Evolutionary conservation across 1,140 invertebrate species (phyloP).

Genomic region (Drosophila bifasciata): DNA sequence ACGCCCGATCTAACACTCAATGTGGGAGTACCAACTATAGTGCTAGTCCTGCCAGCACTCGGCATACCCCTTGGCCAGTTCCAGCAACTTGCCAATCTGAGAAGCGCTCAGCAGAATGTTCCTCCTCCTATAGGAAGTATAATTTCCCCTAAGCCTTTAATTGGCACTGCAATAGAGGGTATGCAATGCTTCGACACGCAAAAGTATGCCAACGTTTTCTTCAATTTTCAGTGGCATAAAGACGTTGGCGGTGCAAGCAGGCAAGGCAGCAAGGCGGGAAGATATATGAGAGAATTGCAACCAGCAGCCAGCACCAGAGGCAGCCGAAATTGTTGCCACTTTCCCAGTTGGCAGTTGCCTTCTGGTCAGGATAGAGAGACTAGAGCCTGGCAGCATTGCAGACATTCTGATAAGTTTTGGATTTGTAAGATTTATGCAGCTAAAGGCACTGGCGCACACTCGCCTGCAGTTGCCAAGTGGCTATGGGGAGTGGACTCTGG

Average conservation of each 20-base stretch:
- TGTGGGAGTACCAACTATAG: constrained; percentile 3
- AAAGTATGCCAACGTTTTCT: constrained; percentile 11
- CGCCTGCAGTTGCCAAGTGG: too few species aligned
- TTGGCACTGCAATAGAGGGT: too few species aligned
- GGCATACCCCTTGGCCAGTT: neutral
- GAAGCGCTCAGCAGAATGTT: too few species aligned
- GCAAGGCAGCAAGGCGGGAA: constrained; percentile 43
- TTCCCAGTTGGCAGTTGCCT: too few species aligned
- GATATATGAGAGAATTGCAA: constrained; percentile 50
- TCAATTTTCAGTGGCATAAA: constrained; percentile 30
- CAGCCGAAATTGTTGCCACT: too few species aligned
- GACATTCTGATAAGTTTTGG: constrained; percentile 9
- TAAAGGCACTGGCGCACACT: neutral
- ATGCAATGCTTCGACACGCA: too few species aligned
- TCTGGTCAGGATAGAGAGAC: neutral
- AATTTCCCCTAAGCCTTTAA: too few species aligned
- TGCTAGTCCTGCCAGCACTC: constrained; percentile 1
- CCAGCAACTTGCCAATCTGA: too few species aligned
- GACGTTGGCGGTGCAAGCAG: constrained; percentile 8
- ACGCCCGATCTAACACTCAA: neutral
- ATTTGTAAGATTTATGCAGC: constrained; percentile 31
- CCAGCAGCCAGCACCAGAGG: too few species aligned
- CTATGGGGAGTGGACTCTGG: too few species aligned
- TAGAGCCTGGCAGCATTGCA: neutral
- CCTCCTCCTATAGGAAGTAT: too few species aligned